These are phyloP conservation scores for human (Homo sapiens) DNA, from an alignment of 2,113 vertebrate species.

Conservation along the genomic window DNA sequence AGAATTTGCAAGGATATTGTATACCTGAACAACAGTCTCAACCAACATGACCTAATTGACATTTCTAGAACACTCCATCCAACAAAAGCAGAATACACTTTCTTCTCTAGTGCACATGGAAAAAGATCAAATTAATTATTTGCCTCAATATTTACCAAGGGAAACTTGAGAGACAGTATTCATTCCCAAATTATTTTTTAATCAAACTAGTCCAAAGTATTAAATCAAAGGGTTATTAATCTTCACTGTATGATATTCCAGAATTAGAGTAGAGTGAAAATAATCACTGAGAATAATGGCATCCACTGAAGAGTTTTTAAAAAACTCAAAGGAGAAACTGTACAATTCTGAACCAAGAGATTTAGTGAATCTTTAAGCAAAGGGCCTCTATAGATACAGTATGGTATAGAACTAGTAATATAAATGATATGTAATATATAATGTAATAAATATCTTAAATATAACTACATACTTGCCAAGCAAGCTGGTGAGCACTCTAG, in stretches of 20 bases:
- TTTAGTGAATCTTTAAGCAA: neutral
- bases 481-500: neutral
- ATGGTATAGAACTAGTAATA: neutral
- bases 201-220: neutral
- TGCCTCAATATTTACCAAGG: neutral
- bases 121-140: neutral
- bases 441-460: neutral
- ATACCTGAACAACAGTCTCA: neutral
- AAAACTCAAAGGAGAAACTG: neutral
- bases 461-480: neutral
- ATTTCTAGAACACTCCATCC: neutral
- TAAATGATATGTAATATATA: neutral
- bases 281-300: neutral
- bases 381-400: neutral
- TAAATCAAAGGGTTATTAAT: neutral
- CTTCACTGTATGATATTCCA: neutral
- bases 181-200: constrained; percentile 17
- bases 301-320: neutral
- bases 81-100: neutral
- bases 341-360: constrained; percentile 19
- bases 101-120: neutral
- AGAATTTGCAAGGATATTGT: neutral
- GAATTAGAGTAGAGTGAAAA: neutral
- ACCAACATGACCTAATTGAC: neutral
- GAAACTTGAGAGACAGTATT: neutral